Base-by-base conservation (phyloP, 1,140 invertebrate genomes). In the Drosophila baimaii region DNA sequence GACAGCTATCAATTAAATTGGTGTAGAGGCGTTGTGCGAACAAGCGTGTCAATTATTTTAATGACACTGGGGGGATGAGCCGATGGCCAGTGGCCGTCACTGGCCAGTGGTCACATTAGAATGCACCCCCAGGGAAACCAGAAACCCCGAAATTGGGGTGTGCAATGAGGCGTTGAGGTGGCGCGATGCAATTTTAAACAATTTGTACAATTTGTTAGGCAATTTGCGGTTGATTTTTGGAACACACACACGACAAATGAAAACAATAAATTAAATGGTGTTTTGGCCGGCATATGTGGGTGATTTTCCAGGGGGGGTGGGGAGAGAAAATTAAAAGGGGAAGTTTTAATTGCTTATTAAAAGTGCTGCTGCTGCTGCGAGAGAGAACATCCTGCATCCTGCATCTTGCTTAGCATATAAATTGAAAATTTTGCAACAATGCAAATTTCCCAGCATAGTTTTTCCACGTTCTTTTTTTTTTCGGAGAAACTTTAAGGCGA, bases 41-140 rank as follows among this genome's bases (percentile, higher is more conserved):
- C 83, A 89, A 88, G 84, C 84, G 84, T 84, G 77, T 89, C 84
- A 89, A 89, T 89, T 89, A 89, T 89, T 89, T 89, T 88, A 89
- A 88, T 88, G 73, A 75, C 49, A 47, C 35, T 10, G 8, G 29
- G 21, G 27, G 44, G 37, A 31, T 33, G 74, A 25, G 54, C 37
- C 57, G 54, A 33, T 68, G 77, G 51, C 75, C 70, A 71, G 27
- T 69, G 79, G 44, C 5, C 43, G 66, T 31, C 76, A 83, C 49
- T 44, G 68, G 41, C 21, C 64, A 55, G 21, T 51, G 71, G 70
- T 75, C 74, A 78, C 77, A 80, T 81, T 86, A 82, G 58, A 74
- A 86, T 86, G 82, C 82, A 86, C 78, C 78, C 81, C 75, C 31
- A 17, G 51, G 51, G 51, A 54, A 55, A 8, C 51, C 39, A 5